Evolutionary conservation across 1,140 invertebrate species (phyloP).

Genomic region (Drosophila baimaii): DNA sequence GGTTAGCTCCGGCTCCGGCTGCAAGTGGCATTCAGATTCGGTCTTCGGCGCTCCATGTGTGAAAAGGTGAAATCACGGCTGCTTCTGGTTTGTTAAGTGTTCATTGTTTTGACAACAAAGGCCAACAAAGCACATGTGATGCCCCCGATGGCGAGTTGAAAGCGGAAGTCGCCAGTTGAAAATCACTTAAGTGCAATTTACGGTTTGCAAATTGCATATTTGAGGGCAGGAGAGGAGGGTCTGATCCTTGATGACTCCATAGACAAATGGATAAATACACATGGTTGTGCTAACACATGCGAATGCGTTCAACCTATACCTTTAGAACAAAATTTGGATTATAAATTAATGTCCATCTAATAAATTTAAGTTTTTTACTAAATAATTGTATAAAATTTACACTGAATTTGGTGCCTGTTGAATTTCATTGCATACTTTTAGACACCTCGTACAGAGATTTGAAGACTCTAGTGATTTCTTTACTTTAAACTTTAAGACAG

Average conservation of each 20-base stretch:
- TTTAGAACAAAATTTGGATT: not conserved
- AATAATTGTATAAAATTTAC: too few species aligned
- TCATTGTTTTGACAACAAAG: constrained; percentile 77
- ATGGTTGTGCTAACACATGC: not conserved
- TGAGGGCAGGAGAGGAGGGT: not conserved
- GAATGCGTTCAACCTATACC: too few species aligned
- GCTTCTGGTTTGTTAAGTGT: constrained; percentile 71
- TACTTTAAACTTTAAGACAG: too few species aligned
- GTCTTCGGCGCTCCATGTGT: constrained; percentile 41
- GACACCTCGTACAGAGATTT: too few species aligned
- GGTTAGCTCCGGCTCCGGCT: constrained; percentile 59
- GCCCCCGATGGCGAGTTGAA: constrained; percentile 34
- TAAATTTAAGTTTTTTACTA: too few species aligned
- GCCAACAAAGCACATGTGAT: constrained; percentile 50
- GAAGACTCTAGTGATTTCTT: too few species aligned
- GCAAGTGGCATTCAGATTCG: constrained; percentile 26
- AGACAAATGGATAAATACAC: not conserved
- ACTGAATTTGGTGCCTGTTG: too few species aligned
- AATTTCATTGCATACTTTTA: too few species aligned
- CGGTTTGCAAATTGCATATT: constrained; percentile 28
- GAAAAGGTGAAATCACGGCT: constrained; percentile 72
- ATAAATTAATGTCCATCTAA: too few species aligned
- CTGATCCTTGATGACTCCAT: not conserved
- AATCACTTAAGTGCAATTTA: constrained; percentile 75
- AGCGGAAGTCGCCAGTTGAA: constrained; percentile 69